Evolutionary conservation across 2,888 invertebrate genomes (phyloP), one percentile per base, ranked within the genome.

Genomic region (Tanypteryx hageni): DNA sequence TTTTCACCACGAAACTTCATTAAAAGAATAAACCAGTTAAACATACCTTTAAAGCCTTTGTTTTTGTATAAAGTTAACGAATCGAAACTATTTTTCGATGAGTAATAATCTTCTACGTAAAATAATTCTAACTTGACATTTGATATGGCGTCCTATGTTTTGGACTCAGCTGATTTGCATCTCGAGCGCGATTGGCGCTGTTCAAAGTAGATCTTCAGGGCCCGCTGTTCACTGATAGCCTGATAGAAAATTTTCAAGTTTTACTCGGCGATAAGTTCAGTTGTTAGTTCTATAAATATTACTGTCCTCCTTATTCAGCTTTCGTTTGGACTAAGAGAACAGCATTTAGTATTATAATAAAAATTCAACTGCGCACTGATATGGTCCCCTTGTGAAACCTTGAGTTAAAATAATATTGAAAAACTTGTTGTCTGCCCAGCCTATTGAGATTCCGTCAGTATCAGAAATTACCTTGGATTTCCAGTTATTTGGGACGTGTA

Each of bases 61-160:
- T 18, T 9, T 4, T n/a, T 11, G 44, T 61, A 89, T 11, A 14
- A 57, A n/a, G 9, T 89, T 44, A 0, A 68, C 8, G 9, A 59
- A 16, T 86, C 2, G 2, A 4, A 61, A 16, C 16, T 86, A 5
- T 31, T 86, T 61, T 18, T 18, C 61, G 9, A 44, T 4, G 10
- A 31, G 27, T 18, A 14, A 31, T 31, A 27, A 10, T 86, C 16
- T 31, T 86, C 18, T 64, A 89, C 10, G n/a, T n/a, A 18, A 27
- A 89, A 64, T 44, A 64, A 44, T 27, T n/a, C 31, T 44, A 31
- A 13, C 56, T 61, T 64, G 61, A 89, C 89, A 89, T 89, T 64
- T 89, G 89, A 89, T 44, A 89, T 89, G 89, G 89, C 89, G 89
- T 89, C 89, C n/a, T 18, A 64, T 89, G 89, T 89, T 89, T 89